Base-by-base conservation (phyloP, 2,888 invertebrate genomes). In the Globia sparganii region DNA sequence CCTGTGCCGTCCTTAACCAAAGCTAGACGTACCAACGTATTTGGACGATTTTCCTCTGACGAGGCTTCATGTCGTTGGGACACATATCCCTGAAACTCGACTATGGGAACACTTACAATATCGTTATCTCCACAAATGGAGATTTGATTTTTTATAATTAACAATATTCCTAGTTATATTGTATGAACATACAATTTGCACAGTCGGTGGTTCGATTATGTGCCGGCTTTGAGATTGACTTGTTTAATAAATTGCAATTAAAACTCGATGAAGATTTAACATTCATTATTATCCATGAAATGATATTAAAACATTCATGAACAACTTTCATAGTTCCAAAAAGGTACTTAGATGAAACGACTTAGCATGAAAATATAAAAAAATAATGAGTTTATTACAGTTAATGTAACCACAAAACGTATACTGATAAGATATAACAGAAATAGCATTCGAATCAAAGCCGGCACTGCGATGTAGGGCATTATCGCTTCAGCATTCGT, bases 111-210 rank as follows among this genome's bases (percentile, higher is more conserved):
- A 94, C 90, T 90, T 88, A 90, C 88, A 87, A 90, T 91, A 92
- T 92, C 90, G 94, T 95, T 95, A 95, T 95, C 95, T 95, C 90
- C 94, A 95, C 89, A 94, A 94, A 95, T 95, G 95, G 94, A 93
- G 96, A 95, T 94, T 95, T 90, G 90, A 89, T 90, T 92, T 90
- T 92, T 91, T 87, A 86, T 86, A 76, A 83, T 85, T 86, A 89
- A 89, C 87, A 86, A 90, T 88, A 71, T 84, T 82, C 85, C 74
- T 81, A 78, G 65, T 86, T 87, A 88, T 81, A 87, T 83, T 87
- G 82, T 81, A 85, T 91, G 88, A 89, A 88, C 56, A 89, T 87
- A 89, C 84, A 85, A 88, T 90, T 84, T 87, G 88, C 88, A 89
- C 84, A 53, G 64, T 85, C 86, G 77, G 80, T 83, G 79, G 81